Base-by-base conservation (phyloP, 2,113 vertebrate genomes). In the Daboia siamensis region DNA sequence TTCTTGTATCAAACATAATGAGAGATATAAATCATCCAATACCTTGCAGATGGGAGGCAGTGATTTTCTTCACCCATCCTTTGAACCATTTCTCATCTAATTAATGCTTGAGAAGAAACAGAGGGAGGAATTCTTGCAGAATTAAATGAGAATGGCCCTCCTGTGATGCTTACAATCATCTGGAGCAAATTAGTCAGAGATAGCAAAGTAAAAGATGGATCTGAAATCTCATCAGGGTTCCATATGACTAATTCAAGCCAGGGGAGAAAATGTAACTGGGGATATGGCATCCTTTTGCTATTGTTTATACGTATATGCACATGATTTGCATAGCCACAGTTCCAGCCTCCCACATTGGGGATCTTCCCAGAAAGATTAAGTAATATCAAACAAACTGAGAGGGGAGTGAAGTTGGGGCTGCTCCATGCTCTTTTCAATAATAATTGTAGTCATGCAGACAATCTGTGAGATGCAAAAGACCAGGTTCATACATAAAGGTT, bases 1-100 rank as follows among this genome's bases (percentile, higher is more conserved):
- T 90, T 56, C 93, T 93, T 91, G n/a, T 92, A 94, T 88, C 92
- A 91, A 69, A n/a, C 15, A 61, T 94, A 95, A 94, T 93, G 92
- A 92, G 95, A 94, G 21, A 74, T 88, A 94, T 94, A 94, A 93
- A 93, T 95, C 86, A 91, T 29, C 69, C 56, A 59, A 44, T 90
- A 92, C 92, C 52, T 87, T 54, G 90, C 86, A 87, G 33, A 90
- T 54, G 44, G 93, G 93, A 91, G 90, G 48, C 10, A 10, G 54
- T 91, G 92, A 91, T 94, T 95, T 94, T 90, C 93, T 86, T 87
- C 33, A 52, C 84, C 93, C 91, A 87, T 54, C 15, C 93, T 95
- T 94, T 91, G 26, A 94, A 93, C 74, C 21, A 80, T 90, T 95
- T 92, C 91, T 51, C n/a, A 46, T 52, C 80, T 93, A 84, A 59